A percentile compares a stretch with the other conserved stretches of the same genome.
These are phyloP conservation scores for Tragelaphus buxtoni DNA, from an alignment of 2,113 vertebrate genomes.

Conservation along the genomic window DNA sequence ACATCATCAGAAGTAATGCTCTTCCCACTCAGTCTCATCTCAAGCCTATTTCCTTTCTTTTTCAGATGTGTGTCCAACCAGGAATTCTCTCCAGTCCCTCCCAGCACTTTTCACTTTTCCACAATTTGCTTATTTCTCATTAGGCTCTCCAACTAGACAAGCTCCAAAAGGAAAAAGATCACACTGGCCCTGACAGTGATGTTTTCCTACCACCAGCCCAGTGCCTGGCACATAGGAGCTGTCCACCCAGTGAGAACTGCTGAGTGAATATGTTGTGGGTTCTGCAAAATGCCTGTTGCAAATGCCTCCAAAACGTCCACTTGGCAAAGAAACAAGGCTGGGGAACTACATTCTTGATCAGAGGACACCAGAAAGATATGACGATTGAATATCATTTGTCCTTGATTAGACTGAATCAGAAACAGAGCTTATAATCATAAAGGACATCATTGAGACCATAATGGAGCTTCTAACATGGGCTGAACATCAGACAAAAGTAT, in stretches of 20 bases:
- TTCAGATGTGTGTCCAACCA: neutral
- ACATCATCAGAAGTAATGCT: neutral
- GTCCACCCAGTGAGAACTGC: neutral
- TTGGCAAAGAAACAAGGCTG: neutral
- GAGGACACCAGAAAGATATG: neutral
- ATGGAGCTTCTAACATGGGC: neutral
- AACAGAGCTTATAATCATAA: neutral
- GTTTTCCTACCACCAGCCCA: neutral
- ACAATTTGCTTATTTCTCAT: neutral
- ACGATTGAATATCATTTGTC: neutral
- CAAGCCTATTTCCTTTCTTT: neutral
- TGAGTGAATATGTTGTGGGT: neutral
- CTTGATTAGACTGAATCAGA: neutral
- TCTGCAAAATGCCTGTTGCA: neutral
- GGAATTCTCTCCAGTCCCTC: neutral
- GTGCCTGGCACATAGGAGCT: accelerated
- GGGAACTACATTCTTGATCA: neutral
- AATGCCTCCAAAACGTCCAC: neutral
- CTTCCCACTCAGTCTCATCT: neutral
- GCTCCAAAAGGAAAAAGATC: neutral
- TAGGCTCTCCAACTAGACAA: neutral
- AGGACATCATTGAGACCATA: neutral
- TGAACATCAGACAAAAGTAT: neutral
- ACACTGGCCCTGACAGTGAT: neutral
- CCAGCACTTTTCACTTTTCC: neutral